These are phyloP conservation scores for Styela clava DNA, from an alignment of 23 tunicate genomes.

Conservation along the genomic window DNA sequence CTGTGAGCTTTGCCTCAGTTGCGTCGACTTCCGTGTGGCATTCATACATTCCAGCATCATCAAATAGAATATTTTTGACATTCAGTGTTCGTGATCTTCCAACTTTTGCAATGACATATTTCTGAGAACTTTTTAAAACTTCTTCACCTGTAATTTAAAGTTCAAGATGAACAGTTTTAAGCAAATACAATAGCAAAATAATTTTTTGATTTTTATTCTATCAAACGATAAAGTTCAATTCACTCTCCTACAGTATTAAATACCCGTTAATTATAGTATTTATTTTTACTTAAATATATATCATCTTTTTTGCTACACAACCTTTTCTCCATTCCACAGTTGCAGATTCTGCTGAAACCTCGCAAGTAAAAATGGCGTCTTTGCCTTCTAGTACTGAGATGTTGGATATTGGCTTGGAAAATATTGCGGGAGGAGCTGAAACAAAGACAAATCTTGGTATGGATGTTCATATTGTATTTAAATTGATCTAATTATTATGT, in stretches of 20 bases:
- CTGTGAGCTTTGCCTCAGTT: slow-evolving; percentile 17
- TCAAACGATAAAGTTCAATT: no score
- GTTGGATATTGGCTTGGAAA: slow-evolving; percentile 20
- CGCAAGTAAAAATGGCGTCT: slow-evolving; percentile 29
- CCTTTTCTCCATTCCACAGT: slow-evolving; percentile 43
- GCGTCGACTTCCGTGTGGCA: slow-evolving; percentile 25
- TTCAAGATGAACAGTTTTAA: no score
- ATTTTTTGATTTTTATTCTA: no score
- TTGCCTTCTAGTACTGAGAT: slow-evolving; percentile 12
- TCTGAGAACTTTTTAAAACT: not conserved
- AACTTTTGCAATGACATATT: not conserved
- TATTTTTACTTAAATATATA: no score
- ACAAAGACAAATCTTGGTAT: not conserved
- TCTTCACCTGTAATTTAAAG: not conserved
- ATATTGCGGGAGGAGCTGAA: slow-evolving; percentile 31
- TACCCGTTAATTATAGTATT: no score
- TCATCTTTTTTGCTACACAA: no score
- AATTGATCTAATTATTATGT: not conserved
- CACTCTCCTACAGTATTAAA: no score
- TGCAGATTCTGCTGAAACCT: slow-evolving; percentile 30
- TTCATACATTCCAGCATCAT: slow-evolving; percentile 11
- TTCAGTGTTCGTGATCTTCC: slow-evolving; percentile 1
- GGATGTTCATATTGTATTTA: not conserved
- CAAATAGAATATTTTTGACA: slow-evolving; percentile 1
- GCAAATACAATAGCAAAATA: no score